Percentiles rank a stretch among this genome's conserved stretches.
These are phyloP conservation scores for Rhagonycha fulva DNA, from an alignment of 2,888 invertebrate genomes.

Conservation along the genomic window DNA sequence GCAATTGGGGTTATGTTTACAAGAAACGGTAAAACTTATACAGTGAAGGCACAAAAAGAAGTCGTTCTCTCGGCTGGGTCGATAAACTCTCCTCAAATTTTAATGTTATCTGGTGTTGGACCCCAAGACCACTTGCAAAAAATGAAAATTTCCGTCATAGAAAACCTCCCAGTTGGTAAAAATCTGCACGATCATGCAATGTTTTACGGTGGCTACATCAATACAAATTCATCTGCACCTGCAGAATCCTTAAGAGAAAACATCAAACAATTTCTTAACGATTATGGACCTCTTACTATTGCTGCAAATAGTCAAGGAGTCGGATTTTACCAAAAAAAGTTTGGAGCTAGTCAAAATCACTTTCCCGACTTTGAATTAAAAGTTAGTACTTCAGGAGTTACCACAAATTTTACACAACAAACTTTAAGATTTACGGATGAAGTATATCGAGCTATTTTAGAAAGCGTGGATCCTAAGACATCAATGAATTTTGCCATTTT, in stretches of 20 bases:
- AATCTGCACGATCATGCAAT: constrained; percentile 70
- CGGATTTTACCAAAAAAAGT: constrained; percentile 32
- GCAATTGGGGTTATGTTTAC: constrained; percentile 63
- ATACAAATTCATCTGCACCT: constrained; percentile 26
- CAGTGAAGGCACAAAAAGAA: constrained; percentile 64
- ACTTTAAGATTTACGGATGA: constrained; percentile 29
- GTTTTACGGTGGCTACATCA: constrained; percentile 69
- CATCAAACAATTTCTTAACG: constrained; percentile 32
- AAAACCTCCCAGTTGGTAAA: constrained; percentile 37
- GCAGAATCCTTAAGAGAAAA: constrained; percentile 12
- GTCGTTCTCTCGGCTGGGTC: constrained; percentile 78
- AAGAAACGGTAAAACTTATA: constrained; percentile 52
- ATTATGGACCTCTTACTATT: constrained; percentile 33
- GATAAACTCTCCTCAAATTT: constrained; percentile 59
- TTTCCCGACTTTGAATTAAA: constrained; percentile 42
- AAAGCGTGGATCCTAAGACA: constrained; percentile 35
- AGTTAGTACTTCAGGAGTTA: constrained; percentile 57
- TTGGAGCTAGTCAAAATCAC: constrained; percentile 29
- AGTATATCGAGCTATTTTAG: constrained; percentile 33
- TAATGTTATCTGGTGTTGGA: constrained; percentile 45
- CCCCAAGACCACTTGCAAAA: constrained; percentile 35
- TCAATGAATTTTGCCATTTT: constrained; percentile 31
- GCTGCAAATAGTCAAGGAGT: constrained; percentile 38
- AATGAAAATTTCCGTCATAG: constrained; percentile 34
- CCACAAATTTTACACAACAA: constrained; percentile 32